Percentiles rank a stretch among this genome's conserved stretches.
Evolutionary conservation across 2,797 vertebrate genomes (phyloP).

Genomic region (Neosalanx taihuensis): DNA sequence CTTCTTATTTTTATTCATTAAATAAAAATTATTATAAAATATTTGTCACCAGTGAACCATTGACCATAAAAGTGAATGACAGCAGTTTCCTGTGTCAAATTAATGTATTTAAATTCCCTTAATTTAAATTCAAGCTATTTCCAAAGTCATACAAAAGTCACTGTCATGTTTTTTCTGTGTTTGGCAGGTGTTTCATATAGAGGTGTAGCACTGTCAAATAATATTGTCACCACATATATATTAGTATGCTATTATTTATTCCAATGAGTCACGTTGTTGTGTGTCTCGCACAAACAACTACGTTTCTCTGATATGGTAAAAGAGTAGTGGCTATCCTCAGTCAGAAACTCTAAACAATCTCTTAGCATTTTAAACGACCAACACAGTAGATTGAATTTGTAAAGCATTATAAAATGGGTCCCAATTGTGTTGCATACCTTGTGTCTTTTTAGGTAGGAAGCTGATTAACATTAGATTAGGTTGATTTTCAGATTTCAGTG

Average conservation of each 20-base stretch:
- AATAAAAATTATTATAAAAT: constrained; percentile 40
- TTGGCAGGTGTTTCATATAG: not conserved
- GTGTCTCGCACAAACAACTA: not conserved
- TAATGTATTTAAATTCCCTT: no score
- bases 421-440: constrained; percentile 22
- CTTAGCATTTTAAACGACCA: not conserved
- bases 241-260: constrained; percentile 13
- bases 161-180: not conserved
- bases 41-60: constrained; percentile 15
- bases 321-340: not conserved
- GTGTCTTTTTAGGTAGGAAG: not conserved
- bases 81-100: no score
- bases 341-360: not conserved
- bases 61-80: no score
- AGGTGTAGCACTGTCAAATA: no score
- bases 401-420: constrained; percentile 13
- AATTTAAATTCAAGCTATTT: not conserved
- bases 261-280: constrained; percentile 4
- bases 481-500: constrained; percentile 26
- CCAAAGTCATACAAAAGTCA: not conserved
- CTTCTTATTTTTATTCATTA: constrained; percentile 36
- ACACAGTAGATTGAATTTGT: not conserved
- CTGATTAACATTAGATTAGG: constrained; percentile 6
- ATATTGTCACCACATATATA: not conserved
- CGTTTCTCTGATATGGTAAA: not conserved